Evolutionary conservation across 23 tunicate genomes (phyloP), one percentile per base, ranked within the genome.

Genomic region (Trididemnum miniatum): DNA sequence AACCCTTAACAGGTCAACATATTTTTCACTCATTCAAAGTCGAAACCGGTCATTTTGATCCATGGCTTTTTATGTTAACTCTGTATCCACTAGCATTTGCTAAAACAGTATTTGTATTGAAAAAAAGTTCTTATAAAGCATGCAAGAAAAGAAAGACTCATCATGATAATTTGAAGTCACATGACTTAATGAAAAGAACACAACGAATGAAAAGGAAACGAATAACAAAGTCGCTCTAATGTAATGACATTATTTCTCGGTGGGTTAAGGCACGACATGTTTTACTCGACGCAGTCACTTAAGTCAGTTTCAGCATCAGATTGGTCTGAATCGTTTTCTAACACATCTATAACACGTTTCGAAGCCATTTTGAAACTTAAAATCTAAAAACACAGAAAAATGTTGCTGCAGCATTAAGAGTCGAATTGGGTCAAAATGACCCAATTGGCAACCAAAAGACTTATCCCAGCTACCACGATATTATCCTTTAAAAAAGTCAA

Each of bases 41-140:
- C 67, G 67, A 62, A 62, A 26, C n/a, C 25, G 67, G 67, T 62
- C 67, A 12, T 62, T 62, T 62, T 62, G 67, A 62, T 26, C 67
- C 67, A 62, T 62, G 67, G 26, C 67, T 62, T 12, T 12, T 12
- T 62, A 12, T 62, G 23, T 62, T n/a, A 62, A 62, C 15, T 62
- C 15, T 62, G 23, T 24, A n/a, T 12, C 29, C 15, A 12, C 15
- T 62, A 24, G n/a, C n/a, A n/a, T n/a, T n/a, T n/a, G n/a, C 18
- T 49, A 49, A 49, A 9, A 49, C 12, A 49, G 57, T 49, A 49
- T 49, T 49, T 49, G 12, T 49, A 49, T 49, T 49, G 18, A 49
- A 49, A 49, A 49, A 62, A 12, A n/a, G 15, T 18, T 18, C n/a
- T 62, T 20, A 3, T 3, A 62, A n/a, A 3, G 5, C 15, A 12